phyloP scores from a whole-genome alignment of 2,797 vertebrate species.

The Rhynchotus rufescens region DNA sequence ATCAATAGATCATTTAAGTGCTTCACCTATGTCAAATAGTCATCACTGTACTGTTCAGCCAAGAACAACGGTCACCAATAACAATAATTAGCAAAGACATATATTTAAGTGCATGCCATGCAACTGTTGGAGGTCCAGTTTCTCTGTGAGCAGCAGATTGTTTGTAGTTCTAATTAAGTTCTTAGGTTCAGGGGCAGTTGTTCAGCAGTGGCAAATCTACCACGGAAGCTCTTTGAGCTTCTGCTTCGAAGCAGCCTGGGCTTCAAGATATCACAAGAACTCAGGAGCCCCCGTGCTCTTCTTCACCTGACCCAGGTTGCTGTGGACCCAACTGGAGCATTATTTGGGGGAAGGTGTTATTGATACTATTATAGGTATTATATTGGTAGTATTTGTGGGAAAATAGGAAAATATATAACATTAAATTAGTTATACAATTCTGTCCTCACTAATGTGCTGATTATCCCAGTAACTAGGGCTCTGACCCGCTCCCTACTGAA shows the following conservation, averaged over 20 bases:
- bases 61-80: not conserved
- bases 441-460: constrained; percentile 14
- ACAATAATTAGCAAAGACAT: not conserved
- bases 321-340: not conserved
- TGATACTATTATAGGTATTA: too few relatives aligned
- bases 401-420: constrained; percentile 65
- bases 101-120: not conserved
- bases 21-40: not conserved
- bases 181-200: not conserved
- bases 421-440: constrained; percentile 71
- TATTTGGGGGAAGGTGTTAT: not conserved
- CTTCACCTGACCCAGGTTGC: not conserved
- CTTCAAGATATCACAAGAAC: not conserved
- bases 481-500: constrained; percentile 63
- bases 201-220: not conserved
- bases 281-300: not conserved
- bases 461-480: constrained; percentile 53
- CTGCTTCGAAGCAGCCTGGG: not conserved
- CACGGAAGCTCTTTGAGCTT: not conserved
- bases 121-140: not conserved
- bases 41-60: not conserved
- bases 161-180: not conserved
- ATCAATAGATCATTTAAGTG: not conserved
- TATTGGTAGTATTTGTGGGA: not conserved
- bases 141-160: not conserved